These are phyloP conservation scores for Teleogryllus occipitalis DNA, from an alignment of 1,140 invertebrate species.

Conservation along the genomic window DNA sequence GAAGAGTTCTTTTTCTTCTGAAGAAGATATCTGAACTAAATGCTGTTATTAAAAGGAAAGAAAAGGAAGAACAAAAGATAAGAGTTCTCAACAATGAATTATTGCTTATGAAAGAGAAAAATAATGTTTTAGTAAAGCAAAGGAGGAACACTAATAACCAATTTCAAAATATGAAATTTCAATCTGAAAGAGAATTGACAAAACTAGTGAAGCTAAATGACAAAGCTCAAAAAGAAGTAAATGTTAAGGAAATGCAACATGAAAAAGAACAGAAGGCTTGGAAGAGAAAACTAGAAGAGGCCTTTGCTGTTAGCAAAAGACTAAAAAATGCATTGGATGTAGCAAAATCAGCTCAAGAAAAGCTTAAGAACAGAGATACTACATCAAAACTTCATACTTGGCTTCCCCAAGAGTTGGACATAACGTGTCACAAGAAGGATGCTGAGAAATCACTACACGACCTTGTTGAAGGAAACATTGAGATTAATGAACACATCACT, in stretches of 20 bases:
- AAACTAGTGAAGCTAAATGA: conserved; percentile 71
- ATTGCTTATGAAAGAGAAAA: conserved; percentile 64
- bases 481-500: conserved; percentile 43
- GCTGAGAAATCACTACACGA: conserved; percentile 64
- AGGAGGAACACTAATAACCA: conserved; percentile 77
- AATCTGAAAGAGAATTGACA: conserved; percentile 69
- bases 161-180: conserved; percentile 68
- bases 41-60: conserved; percentile 68
- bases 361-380: conserved; percentile 32
- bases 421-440: conserved; percentile 62
- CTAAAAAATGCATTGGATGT: conserved; percentile 50
- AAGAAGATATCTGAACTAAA: conserved; percentile 67
- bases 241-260: conserved; percentile 65
- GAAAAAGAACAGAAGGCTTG: conserved; percentile 73
- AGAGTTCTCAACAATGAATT: conserved; percentile 65
- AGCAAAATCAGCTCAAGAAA: conserved; percentile 40
- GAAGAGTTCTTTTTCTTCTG: conserved; percentile 59
- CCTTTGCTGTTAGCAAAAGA: conserved; percentile 69
- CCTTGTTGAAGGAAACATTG: conserved; percentile 61
- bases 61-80: conserved; percentile 72
- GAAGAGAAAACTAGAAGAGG: conserved; percentile 76
- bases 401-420: conserved; percentile 65
- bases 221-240: conserved; percentile 70
- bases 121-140: conserved; percentile 72
- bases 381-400: conserved; percentile 42